These are phyloP conservation scores for Noctua janthina DNA, from an alignment of 2,888 invertebrate genomes.

Conservation along the genomic window DNA sequence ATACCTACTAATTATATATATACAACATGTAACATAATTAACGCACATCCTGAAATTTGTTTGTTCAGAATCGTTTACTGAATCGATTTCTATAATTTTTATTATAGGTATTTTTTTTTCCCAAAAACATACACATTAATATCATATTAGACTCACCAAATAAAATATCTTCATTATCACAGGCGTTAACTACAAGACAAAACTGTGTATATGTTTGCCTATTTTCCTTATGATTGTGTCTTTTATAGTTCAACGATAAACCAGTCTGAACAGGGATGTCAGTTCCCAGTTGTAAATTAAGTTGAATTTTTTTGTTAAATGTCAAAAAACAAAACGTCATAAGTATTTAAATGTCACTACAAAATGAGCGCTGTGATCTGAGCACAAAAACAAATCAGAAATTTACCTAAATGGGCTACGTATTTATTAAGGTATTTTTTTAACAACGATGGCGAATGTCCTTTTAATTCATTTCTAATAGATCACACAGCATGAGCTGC, in stretches of 20 bases:
- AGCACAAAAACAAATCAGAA: neutral
- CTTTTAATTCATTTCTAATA: conserved; percentile 11
- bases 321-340: neutral
- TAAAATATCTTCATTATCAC: conserved; percentile 20
- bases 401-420: neutral
- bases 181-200: neutral
- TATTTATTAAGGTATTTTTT: neutral
- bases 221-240: conserved; percentile 11
- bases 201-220: neutral
- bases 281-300: neutral
- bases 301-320: neutral
- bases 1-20: too few species aligned
- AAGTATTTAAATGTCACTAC: neutral
- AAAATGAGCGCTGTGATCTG: neutral
- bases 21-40: too few species aligned
- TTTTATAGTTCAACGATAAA: conserved; percentile 18
- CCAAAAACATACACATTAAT: neutral
- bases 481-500: conserved; percentile 1
- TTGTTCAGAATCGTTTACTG: too few species aligned
- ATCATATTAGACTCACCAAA: conserved; percentile 17
- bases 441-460: neutral
- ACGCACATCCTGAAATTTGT: too few species aligned
- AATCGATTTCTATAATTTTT: too few species aligned
- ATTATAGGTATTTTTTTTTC: too few species aligned
- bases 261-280: conserved; percentile 11